These are phyloP conservation scores for Apomyelois bistriatella DNA, from an alignment of 2,888 invertebrate species.

Conservation along the genomic window DNA sequence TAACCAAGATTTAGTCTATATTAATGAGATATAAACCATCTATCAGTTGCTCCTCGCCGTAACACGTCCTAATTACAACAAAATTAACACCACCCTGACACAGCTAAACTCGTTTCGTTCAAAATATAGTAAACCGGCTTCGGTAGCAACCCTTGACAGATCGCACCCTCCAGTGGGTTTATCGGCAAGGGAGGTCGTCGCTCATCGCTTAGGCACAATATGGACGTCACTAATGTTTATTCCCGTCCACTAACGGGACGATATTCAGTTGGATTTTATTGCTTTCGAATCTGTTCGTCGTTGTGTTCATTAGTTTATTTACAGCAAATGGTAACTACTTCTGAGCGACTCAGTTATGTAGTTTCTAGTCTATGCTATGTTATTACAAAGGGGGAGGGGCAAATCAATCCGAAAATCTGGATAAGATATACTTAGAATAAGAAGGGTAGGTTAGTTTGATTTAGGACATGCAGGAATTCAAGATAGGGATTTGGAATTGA, in stretches of 20 bases:
- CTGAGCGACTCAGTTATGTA: neutral
- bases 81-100: neutral
- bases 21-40: neutral
- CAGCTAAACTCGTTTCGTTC: neutral
- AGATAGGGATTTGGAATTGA: neutral
- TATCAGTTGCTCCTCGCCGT: neutral
- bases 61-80: neutral
- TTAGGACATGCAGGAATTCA: neutral
- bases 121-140: neutral
- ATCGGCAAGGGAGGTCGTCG: neutral
- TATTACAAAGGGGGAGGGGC: neutral
- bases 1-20: neutral
- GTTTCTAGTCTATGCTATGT: neutral
- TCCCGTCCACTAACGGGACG: neutral
- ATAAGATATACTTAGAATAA: neutral
- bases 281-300: conserved; percentile 5
- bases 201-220: conserved; percentile 10
- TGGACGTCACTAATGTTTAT: conserved; percentile 8
- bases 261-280: conserved; percentile 2
- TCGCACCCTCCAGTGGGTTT: neutral
- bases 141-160: neutral
- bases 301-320: conserved; percentile 1
- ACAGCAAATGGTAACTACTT: neutral
- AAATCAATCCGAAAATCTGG: neutral
- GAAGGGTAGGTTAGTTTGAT: neutral